phyloP scores from a whole-genome alignment of 2,888 invertebrate species.

The Sepioteuthis lessoniana region DNA sequence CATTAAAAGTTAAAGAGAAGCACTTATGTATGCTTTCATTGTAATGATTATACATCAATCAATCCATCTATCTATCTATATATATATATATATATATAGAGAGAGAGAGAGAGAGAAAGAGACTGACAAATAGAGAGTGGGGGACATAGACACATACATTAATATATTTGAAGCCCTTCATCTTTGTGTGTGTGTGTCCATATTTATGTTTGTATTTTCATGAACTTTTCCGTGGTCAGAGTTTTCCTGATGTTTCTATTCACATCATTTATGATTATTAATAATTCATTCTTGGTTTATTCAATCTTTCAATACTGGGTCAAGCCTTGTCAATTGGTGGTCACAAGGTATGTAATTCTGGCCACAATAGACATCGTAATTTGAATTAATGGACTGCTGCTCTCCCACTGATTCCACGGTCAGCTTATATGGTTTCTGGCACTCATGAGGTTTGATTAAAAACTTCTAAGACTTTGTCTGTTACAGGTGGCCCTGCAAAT shows the following conservation, averaged over 20 bases:
- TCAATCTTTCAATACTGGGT: background rate
- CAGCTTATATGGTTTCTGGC: background rate
- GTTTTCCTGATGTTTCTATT: background rate
- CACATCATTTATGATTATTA: background rate
- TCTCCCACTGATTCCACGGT: background rate
- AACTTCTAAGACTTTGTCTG: conserved; percentile 33
- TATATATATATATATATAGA: no score
- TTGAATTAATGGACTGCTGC: background rate
- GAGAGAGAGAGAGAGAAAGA: no score
- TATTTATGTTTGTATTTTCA: background rate
- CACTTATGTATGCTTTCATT: no score
- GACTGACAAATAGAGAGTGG: no score
- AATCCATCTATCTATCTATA: no score
- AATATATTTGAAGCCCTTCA: background rate
- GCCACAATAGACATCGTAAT: background rate
- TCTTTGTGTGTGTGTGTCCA: background rate
- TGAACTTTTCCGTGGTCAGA: background rate
- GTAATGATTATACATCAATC: no score
- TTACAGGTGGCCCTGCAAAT: background rate
- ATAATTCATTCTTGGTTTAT: background rate
- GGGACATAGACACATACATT: no score
- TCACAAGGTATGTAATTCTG: conserved; percentile 6
- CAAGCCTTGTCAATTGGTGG: background rate
- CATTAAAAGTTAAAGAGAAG: no score
- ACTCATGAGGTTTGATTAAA: conserved; percentile 21